Base-by-base conservation (phyloP, 2,888 invertebrate species). In the Trachelus iudaicus region DNA sequence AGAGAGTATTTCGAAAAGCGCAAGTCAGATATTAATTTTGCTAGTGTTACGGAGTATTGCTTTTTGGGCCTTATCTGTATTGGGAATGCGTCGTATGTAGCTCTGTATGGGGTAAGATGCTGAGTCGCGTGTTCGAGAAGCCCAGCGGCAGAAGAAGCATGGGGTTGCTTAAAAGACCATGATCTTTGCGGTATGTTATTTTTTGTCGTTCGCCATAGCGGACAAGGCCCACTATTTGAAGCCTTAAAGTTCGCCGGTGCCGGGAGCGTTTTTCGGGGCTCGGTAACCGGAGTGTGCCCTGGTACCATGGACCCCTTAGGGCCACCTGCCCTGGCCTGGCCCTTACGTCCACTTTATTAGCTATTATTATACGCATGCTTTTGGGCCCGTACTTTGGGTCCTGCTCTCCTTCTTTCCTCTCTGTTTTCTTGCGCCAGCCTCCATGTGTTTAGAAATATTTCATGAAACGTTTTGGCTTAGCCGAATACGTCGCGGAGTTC, bases 291-390 rank as follows among this genome's bases (percentile, higher is more conserved):
- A 86, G 88, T 85, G 84, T 84, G 87, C 86, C 86, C 84, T 78
- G 69, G 69, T 73, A 69, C 68, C 80, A 76, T 77, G 77, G 74
- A 79, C 78, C 79, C 82, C 77, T 73, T 76, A 83, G 83, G 81
- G 84, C 88, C 89, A 89, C 90, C 89, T 89, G 90, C 89, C 86
- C 83, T 85, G 85, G 34, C 74, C 68, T 37, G 68, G 77, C 83
- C 82, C 84, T 86, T 83, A 85, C 87, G 88, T 88, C 84, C 89
- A 87, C 87, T 90, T 90, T 90, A 91, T 90, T 90, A 90, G 88
- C 88, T 89, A 90, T 90, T 91, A 90, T 91, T 91, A 90, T 87
- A 89, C 87, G 86, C 87, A 85, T 86, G 87, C 87, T 85, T 89
- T 84, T 82, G 84, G 77, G 79, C 82, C 81, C 82, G 79, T 71